These are phyloP conservation scores for Drosophila bunnanda DNA, from an alignment of 2,888 invertebrate genomes.

Conservation along the genomic window DNA sequence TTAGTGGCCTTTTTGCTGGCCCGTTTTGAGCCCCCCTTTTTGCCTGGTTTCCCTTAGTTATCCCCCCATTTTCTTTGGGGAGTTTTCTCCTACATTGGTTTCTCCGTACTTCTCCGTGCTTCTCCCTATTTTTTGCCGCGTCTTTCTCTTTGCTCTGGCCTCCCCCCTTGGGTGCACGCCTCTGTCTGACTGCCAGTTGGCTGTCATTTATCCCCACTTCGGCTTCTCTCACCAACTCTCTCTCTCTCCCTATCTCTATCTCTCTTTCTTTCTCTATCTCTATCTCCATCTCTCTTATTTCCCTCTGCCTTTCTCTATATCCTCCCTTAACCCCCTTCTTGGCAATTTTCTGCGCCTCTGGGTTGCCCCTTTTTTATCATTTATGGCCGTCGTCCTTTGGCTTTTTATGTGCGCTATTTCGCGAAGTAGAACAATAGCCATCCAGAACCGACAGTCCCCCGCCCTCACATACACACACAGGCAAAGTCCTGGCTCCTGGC, in stretches of 20 bases:
- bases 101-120: not conserved
- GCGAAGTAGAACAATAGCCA: slow-evolving; percentile 77
- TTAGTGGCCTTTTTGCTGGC: slow-evolving; percentile 18
- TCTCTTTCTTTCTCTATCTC: not conserved
- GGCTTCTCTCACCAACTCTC: slow-evolving; percentile 23
- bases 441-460: slow-evolving; percentile 13
- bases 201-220: slow-evolving; percentile 67
- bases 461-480: not conserved
- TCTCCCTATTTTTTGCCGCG: slow-evolving; percentile 7
- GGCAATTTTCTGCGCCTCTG: slow-evolving; percentile 19
- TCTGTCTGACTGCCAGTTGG: slow-evolving; percentile 66
- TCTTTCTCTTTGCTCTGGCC: not conserved
- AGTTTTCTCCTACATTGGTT: slow-evolving; percentile 2
- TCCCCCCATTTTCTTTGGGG: not conserved
- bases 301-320: not conserved
- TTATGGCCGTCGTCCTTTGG: slow-evolving; percentile 74
- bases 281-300: no score
- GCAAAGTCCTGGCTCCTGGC: slow-evolving; percentile 51
- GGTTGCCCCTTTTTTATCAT: slow-evolving; percentile 61
- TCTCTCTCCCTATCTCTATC: slow-evolving; percentile 11
- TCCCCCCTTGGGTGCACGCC: slow-evolving; percentile 21
- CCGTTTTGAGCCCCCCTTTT: not conserved
- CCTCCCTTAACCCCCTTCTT: slow-evolving; percentile 1
- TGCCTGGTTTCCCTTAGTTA: not conserved
- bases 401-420: slow-evolving; percentile 78